Conservation (phyloP, 2,113 vertebrate species). For the Microcebus jonahi region DNA sequence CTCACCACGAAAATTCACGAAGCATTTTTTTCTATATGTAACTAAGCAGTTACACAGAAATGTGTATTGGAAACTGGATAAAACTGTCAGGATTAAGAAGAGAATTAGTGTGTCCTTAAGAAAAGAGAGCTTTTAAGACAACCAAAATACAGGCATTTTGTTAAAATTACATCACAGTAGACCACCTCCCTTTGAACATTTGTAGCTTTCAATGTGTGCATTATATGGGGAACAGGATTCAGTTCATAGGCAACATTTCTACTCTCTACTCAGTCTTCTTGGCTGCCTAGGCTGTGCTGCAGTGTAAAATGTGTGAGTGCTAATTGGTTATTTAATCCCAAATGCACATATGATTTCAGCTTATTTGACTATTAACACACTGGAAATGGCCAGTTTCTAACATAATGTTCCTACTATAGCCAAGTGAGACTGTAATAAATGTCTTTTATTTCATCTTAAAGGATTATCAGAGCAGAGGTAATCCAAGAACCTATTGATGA, state of each 20-base stretch:
- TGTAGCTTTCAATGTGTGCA: background rate
- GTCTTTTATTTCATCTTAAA: background rate
- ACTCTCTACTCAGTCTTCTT: background rate
- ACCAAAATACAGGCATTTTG: background rate
- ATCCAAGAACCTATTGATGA: background rate
- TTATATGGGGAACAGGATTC: background rate
- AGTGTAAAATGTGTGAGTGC: background rate
- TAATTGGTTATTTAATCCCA: background rate
- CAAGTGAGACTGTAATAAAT: background rate
- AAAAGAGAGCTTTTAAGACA: conserved; percentile 13
- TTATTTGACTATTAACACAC: background rate
- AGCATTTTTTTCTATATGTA: conserved; percentile 35
- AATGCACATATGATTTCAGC: background rate
- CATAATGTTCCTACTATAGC: background rate
- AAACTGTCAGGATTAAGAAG: conserved; percentile 39
- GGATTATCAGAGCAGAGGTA: background rate
- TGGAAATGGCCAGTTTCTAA: background rate
- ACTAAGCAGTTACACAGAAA: conserved; percentile 40
- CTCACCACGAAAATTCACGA: conserved; percentile 61
- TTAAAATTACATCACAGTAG: background rate
- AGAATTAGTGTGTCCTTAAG: background rate
- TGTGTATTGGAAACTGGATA: conserved; percentile 2
- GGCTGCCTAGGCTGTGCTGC: background rate
- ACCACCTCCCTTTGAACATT: conserved; percentile 49
- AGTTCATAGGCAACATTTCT: background rate